These are phyloP conservation scores for Antigone vipio DNA, from an alignment of 2,113 vertebrate genomes.

Conservation along the genomic window DNA sequence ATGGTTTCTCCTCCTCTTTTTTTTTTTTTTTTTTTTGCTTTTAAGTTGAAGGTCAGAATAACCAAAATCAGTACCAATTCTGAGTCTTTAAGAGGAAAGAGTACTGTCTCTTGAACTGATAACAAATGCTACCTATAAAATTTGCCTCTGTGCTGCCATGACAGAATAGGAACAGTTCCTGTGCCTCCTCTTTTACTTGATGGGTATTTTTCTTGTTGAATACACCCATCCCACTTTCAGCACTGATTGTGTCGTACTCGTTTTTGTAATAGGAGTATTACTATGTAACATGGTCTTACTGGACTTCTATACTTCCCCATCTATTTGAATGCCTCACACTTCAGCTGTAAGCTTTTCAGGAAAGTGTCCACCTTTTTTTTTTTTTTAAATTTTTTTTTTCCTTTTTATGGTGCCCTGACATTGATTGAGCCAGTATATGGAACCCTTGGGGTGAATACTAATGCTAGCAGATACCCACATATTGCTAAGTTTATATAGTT, in stretches of 20 bases:
- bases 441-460: background rate
- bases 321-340: background rate
- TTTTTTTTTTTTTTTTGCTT: background rate
- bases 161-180: background rate
- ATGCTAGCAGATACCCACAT: background rate
- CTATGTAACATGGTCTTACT: background rate
- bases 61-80: background rate
- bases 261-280: background rate
- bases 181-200: background rate
- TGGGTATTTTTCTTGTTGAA: background rate
- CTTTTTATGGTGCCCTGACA: background rate
- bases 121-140: background rate
- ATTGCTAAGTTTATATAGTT: background rate
- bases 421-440: background rate
- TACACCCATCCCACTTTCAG: background rate
- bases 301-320: background rate
- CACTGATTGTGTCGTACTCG: background rate
- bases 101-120: background rate
- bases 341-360: background rate
- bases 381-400: background rate
- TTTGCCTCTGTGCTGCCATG: background rate
- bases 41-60: background rate
- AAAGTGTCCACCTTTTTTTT: background rate
- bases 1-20: accelerated
- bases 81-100: background rate